Evolutionary conservation across 2,113 vertebrate genomes (phyloP).

Genomic region (Okapia johnstoni): DNA sequence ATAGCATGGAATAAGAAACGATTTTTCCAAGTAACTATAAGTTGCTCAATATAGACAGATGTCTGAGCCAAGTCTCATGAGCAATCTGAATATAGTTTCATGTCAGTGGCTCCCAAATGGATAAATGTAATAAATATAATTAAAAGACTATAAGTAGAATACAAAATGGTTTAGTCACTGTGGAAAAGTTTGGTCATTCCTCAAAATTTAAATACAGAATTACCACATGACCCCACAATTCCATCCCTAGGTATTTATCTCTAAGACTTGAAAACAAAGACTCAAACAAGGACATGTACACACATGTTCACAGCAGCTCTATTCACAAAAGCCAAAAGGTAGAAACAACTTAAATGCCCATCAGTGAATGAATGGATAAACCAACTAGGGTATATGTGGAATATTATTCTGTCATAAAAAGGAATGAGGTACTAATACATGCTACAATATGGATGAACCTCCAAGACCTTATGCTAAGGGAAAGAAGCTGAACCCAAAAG

Average conservation of each 20-base stretch:
- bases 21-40: conserved; percentile 6
- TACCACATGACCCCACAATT: neutral
- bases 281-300: neutral
- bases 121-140: neutral
- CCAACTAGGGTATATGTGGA: neutral
- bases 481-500: neutral
- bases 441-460: neutral
- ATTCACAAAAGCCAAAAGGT: neutral
- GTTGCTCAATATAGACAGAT: neutral
- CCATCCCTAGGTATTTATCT: neutral
- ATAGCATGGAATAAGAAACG: neutral
- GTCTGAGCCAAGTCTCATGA: neutral
- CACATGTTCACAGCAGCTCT: neutral
- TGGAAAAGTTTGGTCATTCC: neutral
- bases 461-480: neutral
- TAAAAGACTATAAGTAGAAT: neutral
- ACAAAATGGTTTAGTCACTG: neutral
- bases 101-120: neutral
- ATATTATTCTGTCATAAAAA: neutral
- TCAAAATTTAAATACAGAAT: neutral
- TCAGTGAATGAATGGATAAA: neutral
- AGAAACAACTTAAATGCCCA: neutral
- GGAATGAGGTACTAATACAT: neutral
- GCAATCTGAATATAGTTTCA: conserved; percentile 5
- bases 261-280: neutral